Base-by-base conservation (phyloP, 2,113 vertebrate genomes). In the Rhodinocichla rosea region DNA sequence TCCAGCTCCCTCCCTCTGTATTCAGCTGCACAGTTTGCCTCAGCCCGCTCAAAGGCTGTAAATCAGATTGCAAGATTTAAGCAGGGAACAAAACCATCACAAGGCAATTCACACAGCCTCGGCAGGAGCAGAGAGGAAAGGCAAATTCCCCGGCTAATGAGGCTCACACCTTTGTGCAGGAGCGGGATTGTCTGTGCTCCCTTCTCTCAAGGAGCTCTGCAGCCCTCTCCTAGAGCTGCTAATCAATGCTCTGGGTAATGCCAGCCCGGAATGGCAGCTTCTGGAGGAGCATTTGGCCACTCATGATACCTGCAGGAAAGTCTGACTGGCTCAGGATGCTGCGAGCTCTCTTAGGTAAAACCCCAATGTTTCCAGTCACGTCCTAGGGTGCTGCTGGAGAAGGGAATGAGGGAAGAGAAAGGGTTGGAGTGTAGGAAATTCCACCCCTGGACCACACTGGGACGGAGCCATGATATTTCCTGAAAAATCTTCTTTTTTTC, bases 21-120 rank as follows among this genome's bases (percentile, higher is more conserved):
- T 69, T 80, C 94, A 92, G 90, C 92, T 30, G 88, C 11, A 5
- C 78, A 55, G 81, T 83, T 75, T 89, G 64, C 65, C 78, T 37
- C 23, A 35, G 65, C 70, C 47, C 13, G 5, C 13, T 67, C 80
- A 47, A 65, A 68, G 60, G 30, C 73, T 81, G 19, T 30, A 87
- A 70, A 78, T 64, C 73, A 89, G 64, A 15, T 17, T 15, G 65
- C 64, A 44, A 3, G 73, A 14, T 76, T 71, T 40, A 10, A 68
- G 77, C 69, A 22, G 37, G 7, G 82, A 83, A 83, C 59, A 79
- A 88, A 94, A 83, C 82, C 71, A 64, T 60, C 91, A 27, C 60
- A 13, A 82, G 89, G 33, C 89, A 49, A 75, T 94, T 92, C 94
- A 70, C 78, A 44, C 15, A 1, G 49, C 30, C 84, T 62, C 62